These are phyloP conservation scores for Erebia epiphron DNA, from an alignment of 2,888 invertebrate species.

Conservation along the genomic window DNA sequence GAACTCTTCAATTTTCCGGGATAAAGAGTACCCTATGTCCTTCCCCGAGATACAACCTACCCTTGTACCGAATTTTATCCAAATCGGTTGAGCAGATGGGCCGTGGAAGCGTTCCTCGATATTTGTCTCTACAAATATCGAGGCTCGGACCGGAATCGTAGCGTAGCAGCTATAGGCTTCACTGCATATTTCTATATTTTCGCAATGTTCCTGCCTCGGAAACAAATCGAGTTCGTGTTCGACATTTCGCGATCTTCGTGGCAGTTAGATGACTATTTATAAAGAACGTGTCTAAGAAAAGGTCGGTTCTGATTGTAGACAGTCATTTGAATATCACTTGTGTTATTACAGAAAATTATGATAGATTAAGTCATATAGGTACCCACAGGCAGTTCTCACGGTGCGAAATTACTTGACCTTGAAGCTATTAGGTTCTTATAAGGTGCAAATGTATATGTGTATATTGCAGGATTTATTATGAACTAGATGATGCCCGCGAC, in stretches of 20 bases:
- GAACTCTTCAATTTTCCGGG: no score
- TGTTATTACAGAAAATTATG: constrained; percentile 80
- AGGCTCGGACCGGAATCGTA: constrained; percentile 13
- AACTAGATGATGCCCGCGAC: no score
- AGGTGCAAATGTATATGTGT: neutral
- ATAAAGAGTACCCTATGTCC: no score
- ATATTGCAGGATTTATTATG: neutral
- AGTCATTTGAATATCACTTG: constrained; percentile 79
- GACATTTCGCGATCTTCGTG: constrained; percentile 78
- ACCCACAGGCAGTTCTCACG: constrained; percentile 75
- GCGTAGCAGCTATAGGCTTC: constrained; percentile 27
- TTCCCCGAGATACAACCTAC: no score
- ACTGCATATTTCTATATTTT: constrained; percentile 66
- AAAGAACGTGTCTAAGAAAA: constrained; percentile 81
- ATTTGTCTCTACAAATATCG: constrained; percentile 7
- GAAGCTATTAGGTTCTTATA: constrained; percentile 61
- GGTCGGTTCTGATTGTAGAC: constrained; percentile 81
- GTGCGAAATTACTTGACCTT: constrained; percentile 75
- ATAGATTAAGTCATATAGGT: constrained; percentile 78
- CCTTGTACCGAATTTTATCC: no score
- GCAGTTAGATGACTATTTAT: constrained; percentile 80
- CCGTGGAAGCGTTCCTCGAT: no score
- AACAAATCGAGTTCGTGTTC: constrained; percentile 80
- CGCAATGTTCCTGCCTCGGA: constrained; percentile 66
- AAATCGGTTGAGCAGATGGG: no score